These are phyloP conservation scores for Prionailurus bengalensis DNA, from an alignment of 2,113 vertebrate species.

Conservation along the genomic window DNA sequence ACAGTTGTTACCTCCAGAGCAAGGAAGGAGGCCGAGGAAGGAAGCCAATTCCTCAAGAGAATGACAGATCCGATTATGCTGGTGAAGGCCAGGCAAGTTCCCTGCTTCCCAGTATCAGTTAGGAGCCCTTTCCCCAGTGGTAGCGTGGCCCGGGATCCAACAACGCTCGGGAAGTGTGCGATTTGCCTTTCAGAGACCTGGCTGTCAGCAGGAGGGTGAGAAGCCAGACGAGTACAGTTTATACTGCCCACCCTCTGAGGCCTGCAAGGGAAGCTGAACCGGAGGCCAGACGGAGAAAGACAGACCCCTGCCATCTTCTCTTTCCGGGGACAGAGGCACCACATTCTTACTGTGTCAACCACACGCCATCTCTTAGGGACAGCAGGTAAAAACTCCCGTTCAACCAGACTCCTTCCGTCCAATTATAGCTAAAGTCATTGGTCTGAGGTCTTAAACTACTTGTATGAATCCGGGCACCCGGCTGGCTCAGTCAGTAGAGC, in stretches of 20 bases:
- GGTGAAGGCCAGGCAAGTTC: neutral
- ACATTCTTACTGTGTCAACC: neutral
- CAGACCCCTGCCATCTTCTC: neutral
- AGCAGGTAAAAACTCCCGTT: neutral
- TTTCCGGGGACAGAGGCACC: neutral
- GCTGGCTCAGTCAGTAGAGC: neutral
- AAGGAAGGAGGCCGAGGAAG: neutral
- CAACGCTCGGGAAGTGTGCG: neutral
- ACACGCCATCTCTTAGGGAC: neutral
- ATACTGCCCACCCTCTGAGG: neutral
- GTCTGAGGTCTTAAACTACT: neutral
- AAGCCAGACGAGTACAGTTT: neutral
- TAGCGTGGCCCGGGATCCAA: accelerated
- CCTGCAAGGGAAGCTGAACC: neutral
- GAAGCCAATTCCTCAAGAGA: neutral
- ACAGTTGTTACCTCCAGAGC: neutral
- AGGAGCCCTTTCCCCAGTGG: neutral
- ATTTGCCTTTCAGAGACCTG: neutral
- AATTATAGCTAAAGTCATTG: neutral
- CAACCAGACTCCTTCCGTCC: neutral
- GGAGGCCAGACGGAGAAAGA: neutral
- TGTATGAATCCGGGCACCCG: neutral
- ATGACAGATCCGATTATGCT: neutral
- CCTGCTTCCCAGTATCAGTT: neutral
- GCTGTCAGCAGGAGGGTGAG: neutral